Evolutionary conservation across 2,888 invertebrate genomes (phyloP), one percentile per base, ranked within the genome.

Genomic region (Zaprionus lineosus): DNA sequence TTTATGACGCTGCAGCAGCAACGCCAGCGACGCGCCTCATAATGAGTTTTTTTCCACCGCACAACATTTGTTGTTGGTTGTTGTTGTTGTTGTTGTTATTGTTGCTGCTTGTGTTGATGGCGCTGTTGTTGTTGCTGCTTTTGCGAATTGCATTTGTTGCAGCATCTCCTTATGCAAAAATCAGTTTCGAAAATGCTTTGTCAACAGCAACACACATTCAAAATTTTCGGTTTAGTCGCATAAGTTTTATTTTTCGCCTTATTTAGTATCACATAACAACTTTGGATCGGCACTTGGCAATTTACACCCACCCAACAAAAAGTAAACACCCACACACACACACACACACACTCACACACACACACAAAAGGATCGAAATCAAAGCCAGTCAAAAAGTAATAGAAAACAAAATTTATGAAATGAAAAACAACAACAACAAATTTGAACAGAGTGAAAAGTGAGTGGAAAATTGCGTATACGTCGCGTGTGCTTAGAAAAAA

Each of bases 111-210:
- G 33, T 57, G 62, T 33, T 55, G 55, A 59, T 60, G 63, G n/a
- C n/a, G 57, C 24, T 61, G 64, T 39, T 56, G 61, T 34, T 55
- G 55, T 61, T 60, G 63, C 51, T 50, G 47, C n/a, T n/a, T n/a
- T n/a, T 55, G 50, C 50, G 56, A 18, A 33, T 53, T 39, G 63
- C 60, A 53, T 69, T 56, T 62, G 69, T 55, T 65, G 66, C 71
- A 52, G 55, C 57, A 50, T 40, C 53, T 48, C 67, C 65, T 65
- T 64, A 68, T 52, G 66, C 73, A 62, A 64, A 83, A 82, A 77
- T 79, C 87, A 88, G 88, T 87, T 87, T 81, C 84, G 74, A 87
- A 86, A 86, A 87, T 87, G 87, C 87, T 84, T 84, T 87, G 86
- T 86, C 87, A 87, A 85, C 87, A 87, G 87, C 86, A 86, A 73